phyloP scores from a whole-genome alignment of 2,113 vertebrate species.

The Charina bottae region DNA sequence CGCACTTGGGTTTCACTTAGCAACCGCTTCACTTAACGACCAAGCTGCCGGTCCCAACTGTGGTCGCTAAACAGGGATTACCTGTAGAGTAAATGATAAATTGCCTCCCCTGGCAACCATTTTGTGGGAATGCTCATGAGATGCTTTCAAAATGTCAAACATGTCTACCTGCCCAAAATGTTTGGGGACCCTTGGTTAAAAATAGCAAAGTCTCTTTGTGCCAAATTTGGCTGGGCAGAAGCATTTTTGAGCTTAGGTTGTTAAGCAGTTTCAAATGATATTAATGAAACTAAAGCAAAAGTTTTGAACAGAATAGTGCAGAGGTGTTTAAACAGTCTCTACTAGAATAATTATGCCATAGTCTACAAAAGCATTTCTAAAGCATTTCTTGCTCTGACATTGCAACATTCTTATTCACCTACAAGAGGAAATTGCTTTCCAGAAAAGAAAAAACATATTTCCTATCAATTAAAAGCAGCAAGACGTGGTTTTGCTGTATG shows the following conservation, averaged over 20 bases:
- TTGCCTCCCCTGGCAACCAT: background rate
- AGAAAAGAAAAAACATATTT: background rate
- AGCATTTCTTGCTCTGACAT: background rate
- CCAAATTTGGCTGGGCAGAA: background rate
- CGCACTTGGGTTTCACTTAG: background rate
- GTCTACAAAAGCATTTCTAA: background rate
- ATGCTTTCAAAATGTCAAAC: background rate
- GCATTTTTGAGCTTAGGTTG: background rate
- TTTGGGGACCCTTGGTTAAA: background rate
- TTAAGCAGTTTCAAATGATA: background rate
- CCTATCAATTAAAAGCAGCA: background rate
- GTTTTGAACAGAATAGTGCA: background rate
- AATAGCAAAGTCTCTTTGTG: background rate
- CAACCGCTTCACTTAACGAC: background rate
- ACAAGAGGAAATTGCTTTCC: background rate
- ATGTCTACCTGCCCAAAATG: background rate
- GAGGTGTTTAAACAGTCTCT: background rate
- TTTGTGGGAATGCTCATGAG: background rate
- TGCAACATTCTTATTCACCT: constrained; percentile 7
- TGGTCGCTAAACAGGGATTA: background rate
- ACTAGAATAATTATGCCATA: constrained; percentile 10
- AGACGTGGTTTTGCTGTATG: background rate
- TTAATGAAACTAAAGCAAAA: background rate
- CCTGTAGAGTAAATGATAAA: background rate
- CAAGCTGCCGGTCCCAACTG: background rate